Percentiles rank a stretch among this genome's conserved stretches.
Conservation (phyloP, 37 sponge, comb jelly and placozoan species). For the Diacarnus erythraeanus region DNA sequence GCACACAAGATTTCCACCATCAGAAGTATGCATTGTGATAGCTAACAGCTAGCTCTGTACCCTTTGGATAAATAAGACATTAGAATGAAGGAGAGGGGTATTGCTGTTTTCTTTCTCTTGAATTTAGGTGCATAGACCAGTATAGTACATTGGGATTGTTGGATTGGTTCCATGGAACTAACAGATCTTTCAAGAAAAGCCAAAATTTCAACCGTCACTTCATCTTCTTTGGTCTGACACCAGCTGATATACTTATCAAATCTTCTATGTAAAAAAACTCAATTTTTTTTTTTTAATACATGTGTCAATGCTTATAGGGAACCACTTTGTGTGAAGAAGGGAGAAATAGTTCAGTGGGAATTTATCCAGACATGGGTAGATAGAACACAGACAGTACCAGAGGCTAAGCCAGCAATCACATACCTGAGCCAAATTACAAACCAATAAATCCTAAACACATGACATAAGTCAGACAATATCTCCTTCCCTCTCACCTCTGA, state of each 20-base stretch:
- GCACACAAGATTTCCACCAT: slow-evolving; percentile 97
- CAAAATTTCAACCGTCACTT: slow-evolving; percentile 49
- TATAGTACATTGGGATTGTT: slow-evolving; percentile 83
- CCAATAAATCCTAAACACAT: background rate
- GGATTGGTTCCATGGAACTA: slow-evolving; percentile 80
- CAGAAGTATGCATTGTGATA: slow-evolving; percentile 51
- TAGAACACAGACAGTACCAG: slow-evolving; percentile 54
- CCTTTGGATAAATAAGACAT: no score
- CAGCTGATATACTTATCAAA: slow-evolving; percentile 59
- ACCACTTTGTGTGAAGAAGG: no score
- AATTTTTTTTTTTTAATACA: no score
- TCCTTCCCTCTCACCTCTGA: slow-evolving; percentile 36
- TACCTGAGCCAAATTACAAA: slow-evolving; percentile 23
- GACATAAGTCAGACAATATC: background rate
- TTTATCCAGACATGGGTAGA: slow-evolving; percentile 57
- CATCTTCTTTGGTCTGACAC: slow-evolving; percentile 37
- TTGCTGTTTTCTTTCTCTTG: background rate
- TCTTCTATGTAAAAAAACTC: no score
- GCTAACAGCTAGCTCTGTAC: background rate
- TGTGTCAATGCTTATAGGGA: no score
- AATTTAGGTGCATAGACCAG: slow-evolving; percentile 67
- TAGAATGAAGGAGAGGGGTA: no score
- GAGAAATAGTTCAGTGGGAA: no score
- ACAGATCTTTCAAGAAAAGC: slow-evolving; percentile 50
- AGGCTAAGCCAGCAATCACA: slow-evolving; percentile 66